phyloP scores from a whole-genome alignment of 2,113 vertebrate genomes.

The Eubucco bourcierii region DNA sequence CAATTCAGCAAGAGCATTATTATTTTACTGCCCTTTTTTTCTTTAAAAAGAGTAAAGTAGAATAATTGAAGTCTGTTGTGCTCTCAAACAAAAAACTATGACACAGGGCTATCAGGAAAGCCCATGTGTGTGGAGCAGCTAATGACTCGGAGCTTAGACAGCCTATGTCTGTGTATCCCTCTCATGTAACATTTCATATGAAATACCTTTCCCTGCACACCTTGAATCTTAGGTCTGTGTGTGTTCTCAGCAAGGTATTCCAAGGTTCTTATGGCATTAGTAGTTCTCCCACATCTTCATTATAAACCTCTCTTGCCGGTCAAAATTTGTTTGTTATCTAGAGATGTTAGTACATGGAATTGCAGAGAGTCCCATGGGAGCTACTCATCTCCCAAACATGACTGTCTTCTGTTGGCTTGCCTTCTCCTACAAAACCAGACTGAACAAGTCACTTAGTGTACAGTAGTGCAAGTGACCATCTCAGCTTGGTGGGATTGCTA shows the following conservation, averaged over 20 bases:
- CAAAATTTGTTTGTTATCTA: neutral
- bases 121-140: neutral
- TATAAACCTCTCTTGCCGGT: neutral
- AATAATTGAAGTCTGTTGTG: too few species aligned
- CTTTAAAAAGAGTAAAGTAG: too few species aligned
- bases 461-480: neutral
- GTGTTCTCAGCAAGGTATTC: neutral
- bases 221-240: neutral
- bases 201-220: neutral
- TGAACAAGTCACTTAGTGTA: neutral
- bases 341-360: neutral
- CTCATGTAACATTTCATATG: neutral
- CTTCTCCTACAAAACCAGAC: neutral
- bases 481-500: fast-evolving
- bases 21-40: too few species aligned
- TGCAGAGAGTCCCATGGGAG: neutral
- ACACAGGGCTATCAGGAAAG: neutral
- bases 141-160: neutral
- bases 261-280: neutral
- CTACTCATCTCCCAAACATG: neutral
- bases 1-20: too few species aligned
- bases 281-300: neutral
- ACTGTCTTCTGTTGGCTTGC: neutral
- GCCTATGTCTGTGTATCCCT: neutral
- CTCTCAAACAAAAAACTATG: too few species aligned